phyloP scores from a whole-genome alignment of 2,888 invertebrate species.

The Hypselothyrea guttata region DNA sequence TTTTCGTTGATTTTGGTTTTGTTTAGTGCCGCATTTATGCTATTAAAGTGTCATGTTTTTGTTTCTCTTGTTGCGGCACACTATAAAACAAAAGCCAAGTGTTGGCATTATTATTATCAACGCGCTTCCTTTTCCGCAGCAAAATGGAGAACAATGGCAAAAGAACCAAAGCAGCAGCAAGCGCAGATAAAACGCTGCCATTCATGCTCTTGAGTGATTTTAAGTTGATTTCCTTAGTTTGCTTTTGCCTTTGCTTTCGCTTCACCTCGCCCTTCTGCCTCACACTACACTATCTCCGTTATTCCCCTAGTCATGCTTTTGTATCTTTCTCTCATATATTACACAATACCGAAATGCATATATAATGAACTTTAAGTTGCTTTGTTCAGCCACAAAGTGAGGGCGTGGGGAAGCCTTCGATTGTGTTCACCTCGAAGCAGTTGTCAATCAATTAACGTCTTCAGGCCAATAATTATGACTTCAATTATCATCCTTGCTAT shows the following conservation, averaged over 20 bases:
- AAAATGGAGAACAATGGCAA: conserved; percentile 28
- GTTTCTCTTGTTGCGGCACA: conserved; percentile 38
- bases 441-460: conserved; percentile 35
- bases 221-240: conserved; percentile 68
- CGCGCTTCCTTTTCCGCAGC: conserved; percentile 71
- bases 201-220: conserved; percentile 75
- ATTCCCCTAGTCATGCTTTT: neutral
- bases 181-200: conserved; percentile 63
- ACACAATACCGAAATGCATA: conserved; percentile 8
- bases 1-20: conserved; percentile 68
- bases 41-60: conserved; percentile 76
- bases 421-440: conserved; percentile 11
- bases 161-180: conserved; percentile 25
- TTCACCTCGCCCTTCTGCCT: neutral
- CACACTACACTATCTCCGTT: neutral
- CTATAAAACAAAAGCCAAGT: conserved; percentile 73
- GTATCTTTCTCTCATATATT: neutral
- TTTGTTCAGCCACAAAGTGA: conserved; percentile 33
- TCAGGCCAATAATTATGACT: conserved; percentile 10
- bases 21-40: conserved; percentile 76
- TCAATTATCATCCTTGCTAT: neutral
- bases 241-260: conserved; percentile 1
- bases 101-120: conserved; percentile 74
- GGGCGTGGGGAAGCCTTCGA: conserved; percentile 3
- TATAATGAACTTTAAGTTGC: conserved; percentile 30